A percentile compares a stretch with the other conserved stretches of the same genome.
phyloP scores from a whole-genome alignment of 2,113 vertebrate species.

The Penelope pileata region DNA sequence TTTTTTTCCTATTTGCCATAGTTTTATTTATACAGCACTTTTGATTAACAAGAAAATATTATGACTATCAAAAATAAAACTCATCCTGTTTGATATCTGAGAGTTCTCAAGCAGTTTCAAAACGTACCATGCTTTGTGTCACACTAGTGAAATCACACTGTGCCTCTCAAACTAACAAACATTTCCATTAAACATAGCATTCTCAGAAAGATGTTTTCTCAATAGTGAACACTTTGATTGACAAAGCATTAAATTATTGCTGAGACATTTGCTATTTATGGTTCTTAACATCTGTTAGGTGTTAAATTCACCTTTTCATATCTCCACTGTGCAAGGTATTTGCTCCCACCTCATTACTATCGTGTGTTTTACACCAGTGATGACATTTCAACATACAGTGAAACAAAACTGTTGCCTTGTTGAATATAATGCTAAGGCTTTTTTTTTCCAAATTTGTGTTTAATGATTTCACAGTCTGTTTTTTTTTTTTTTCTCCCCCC shows the following conservation, averaged over 20 bases:
- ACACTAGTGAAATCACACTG: slow-evolving; percentile 20
- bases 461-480: neutral
- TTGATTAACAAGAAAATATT: neutral
- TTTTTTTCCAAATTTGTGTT: neutral
- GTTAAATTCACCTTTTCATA: slow-evolving; percentile 55
- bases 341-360: neutral
- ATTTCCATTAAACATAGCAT: slow-evolving; percentile 34
- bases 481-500: neutral
- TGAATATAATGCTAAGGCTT: neutral
- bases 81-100: neutral
- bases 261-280: slow-evolving; percentile 9
- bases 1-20: slow-evolving; percentile 2
- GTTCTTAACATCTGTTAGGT: slow-evolving; percentile 51
- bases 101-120: neutral
- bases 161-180: slow-evolving; percentile 10
- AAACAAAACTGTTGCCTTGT: neutral
- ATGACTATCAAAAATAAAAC: neutral
- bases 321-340: neutral
- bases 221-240: slow-evolving; percentile 43
- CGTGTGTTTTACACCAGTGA: slow-evolving; percentile 8
- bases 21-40: neutral
- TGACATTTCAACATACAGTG: neutral
- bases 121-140: neutral
- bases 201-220: slow-evolving; percentile 28
- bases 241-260: slow-evolving; percentile 54